Base-by-base conservation (phyloP, 2,113 vertebrate genomes). In the Mormoops blainvillei region DNA sequence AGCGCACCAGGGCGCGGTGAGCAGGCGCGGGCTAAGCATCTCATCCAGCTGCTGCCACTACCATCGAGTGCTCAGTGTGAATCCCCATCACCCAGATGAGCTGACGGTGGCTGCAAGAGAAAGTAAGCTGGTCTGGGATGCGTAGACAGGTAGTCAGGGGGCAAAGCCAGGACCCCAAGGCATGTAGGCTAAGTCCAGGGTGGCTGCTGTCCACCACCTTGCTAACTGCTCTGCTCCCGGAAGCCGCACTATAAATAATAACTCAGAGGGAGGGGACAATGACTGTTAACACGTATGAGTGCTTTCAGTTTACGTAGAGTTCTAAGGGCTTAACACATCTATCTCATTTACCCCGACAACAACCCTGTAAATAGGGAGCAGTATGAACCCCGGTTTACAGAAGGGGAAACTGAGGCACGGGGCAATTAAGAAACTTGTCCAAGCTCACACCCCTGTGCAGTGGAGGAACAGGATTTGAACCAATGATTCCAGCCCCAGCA, bases 381-480 rank as follows among this genome's bases (percentile, higher is more conserved):
- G 11, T 31, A 18, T 31, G 33, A 19, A 61, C 16, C 19, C 56
- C 22, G 38, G 8, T 70, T 94, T 84, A 80, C 45, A 94, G 77
- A 87, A 95, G 54, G 54, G 58, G 85, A 95, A 92, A 95, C 68
- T 8, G 78, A 94, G 83, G 68, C 61, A 38, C 54, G 3, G 12
- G 54, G 31, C 38, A 28, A 63, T n/a, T 45, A 74, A 76, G 71
- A 18, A 31, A 48, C 33, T 63, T 80, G 31, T 26, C 28, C 68
- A 48, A 71, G 19, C 15, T 45, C 61, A 58, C 4, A 0, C 4
- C 76, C 56, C 28, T 24, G 3, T n/a, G 68, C 76, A 58, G 38
- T 18, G 50, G 56, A 89, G 16, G 45, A 71, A 63, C 1, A 33
- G 48, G 54, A 56, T 80, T 70, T 1, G 14, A 92, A 84, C 22